Conservation (phyloP, 2,888 invertebrate species). For the Phyllotreta striolata region DNA sequence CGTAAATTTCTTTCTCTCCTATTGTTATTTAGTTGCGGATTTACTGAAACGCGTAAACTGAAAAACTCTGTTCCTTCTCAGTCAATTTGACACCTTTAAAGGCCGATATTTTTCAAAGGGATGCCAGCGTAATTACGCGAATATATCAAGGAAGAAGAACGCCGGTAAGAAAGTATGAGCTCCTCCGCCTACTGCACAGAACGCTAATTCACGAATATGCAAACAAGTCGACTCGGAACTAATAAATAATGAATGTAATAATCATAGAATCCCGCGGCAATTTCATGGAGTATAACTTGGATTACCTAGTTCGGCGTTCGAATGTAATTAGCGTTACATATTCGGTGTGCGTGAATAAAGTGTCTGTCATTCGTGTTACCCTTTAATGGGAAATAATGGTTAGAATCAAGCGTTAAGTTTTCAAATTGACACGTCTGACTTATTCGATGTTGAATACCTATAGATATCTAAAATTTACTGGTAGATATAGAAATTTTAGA, state of each 20-base stretch:
- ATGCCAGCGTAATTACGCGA: slow-evolving; percentile 25
- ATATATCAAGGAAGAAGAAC: slow-evolving; percentile 24
- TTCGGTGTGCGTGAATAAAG: slow-evolving; percentile 46
- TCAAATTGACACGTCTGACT: too few relatives aligned
- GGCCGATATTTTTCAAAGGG: slow-evolving; percentile 18
- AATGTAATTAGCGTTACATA: slow-evolving; percentile 46
- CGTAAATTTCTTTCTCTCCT: too few relatives aligned
- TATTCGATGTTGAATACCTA: too few relatives aligned
- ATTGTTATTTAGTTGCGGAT: too few relatives aligned
- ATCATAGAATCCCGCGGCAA: slow-evolving; percentile 46
- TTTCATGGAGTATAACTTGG: slow-evolving; percentile 46
- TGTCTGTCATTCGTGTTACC: slow-evolving; percentile 41
- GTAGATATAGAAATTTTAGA: too few relatives aligned
- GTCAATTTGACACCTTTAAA: slow-evolving; percentile 7
- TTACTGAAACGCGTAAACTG: too few relatives aligned
- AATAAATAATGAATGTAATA: slow-evolving; percentile 48
- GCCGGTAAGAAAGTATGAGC: slow-evolving; percentile 16
- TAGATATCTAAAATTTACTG: too few relatives aligned
- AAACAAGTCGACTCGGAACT: slow-evolving; percentile 36
- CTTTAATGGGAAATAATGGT: not conserved
- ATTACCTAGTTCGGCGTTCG: slow-evolving; percentile 43
- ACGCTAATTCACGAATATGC: slow-evolving; percentile 33
- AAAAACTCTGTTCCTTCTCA: not conserved
- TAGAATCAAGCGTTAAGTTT: too few relatives aligned
- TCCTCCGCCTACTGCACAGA: slow-evolving; percentile 27